Percentiles rank a stretch among this genome's conserved stretches.
phyloP scores from a whole-genome alignment of 2,888 invertebrate species.

The Ecliptopera silaceata region DNA sequence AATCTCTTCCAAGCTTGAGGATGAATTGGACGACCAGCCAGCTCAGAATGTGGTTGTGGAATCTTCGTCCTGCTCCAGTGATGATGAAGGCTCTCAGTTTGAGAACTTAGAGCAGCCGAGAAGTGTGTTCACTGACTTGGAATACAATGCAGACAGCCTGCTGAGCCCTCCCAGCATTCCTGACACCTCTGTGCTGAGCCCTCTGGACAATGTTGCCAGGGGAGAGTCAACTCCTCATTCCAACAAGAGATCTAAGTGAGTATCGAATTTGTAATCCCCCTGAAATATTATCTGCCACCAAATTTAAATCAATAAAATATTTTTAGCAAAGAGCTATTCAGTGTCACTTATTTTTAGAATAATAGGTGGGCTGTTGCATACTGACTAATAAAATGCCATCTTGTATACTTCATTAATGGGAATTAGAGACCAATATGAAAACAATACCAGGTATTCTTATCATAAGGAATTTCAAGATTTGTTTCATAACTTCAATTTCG shows the following conservation, averaged over 20 bases:
- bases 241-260: slow-evolving; percentile 75
- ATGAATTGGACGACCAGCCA: slow-evolving; percentile 60
- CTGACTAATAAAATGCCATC: slow-evolving; percentile 36
- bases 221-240: slow-evolving; percentile 77
- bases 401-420: slow-evolving; percentile 34
- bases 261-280: slow-evolving; percentile 10
- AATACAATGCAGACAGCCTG: slow-evolving; percentile 75
- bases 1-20: slow-evolving; percentile 55
- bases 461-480: neutral
- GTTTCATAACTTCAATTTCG: neutral
- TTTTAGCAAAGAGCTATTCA: slow-evolving; percentile 38
- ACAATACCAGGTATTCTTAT: slow-evolving; percentile 11
- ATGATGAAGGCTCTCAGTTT: slow-evolving; percentile 66
- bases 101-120: slow-evolving; percentile 62
- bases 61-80: slow-evolving; percentile 73
- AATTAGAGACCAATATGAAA: slow-evolving; percentile 14
- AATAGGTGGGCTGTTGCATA: slow-evolving; percentile 38
- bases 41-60: slow-evolving; percentile 73
- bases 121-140: slow-evolving; percentile 71
- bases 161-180: slow-evolving; percentile 76
- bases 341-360: slow-evolving; percentile 37
- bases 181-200: slow-evolving; percentile 75
- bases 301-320: slow-evolving; percentile 34
- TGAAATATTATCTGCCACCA: slow-evolving; percentile 23
- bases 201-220: slow-evolving; percentile 77